Conservation (phyloP, 2,888 invertebrate species). For the Itoplectis maculator region DNA sequence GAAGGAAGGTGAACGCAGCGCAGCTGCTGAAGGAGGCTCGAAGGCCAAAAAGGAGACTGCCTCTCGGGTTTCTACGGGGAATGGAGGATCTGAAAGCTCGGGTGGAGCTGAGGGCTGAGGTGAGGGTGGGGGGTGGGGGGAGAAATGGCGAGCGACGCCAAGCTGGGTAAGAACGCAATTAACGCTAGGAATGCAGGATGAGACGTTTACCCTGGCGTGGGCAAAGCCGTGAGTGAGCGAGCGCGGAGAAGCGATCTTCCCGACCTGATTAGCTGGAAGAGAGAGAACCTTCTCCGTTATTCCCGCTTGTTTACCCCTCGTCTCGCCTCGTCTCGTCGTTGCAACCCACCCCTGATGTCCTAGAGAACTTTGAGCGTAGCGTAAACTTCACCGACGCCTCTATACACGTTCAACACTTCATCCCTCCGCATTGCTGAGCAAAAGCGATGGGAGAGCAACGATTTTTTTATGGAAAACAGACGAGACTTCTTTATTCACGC, state of each 20-base stretch:
- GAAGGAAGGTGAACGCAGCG: constrained; percentile 13
- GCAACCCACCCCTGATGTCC: constrained; percentile 33
- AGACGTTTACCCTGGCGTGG: constrained; percentile 58
- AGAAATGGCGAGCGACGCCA: constrained; percentile 37
- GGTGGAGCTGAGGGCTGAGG: too few species aligned
- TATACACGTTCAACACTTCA: background rate
- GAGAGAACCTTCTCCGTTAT: constrained; percentile 54
- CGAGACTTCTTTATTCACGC: too few species aligned
- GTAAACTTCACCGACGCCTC: constrained; percentile 1
- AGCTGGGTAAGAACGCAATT: constrained; percentile 69
- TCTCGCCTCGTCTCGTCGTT: constrained; percentile 25
- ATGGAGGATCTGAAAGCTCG: constrained; percentile 34
- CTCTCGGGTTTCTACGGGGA: constrained; percentile 28
- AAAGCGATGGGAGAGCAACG: background rate
- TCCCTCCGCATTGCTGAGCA: background rate
- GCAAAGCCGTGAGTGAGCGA: constrained; percentile 24
- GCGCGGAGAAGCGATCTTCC: constrained; percentile 57
- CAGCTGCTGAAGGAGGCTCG: constrained; percentile 31
- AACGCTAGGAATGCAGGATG: constrained; percentile 65
- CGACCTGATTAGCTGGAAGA: constrained; percentile 67
- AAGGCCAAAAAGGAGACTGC: constrained; percentile 23
- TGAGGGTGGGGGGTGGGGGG: too few species aligned
- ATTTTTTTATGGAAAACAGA: constrained; percentile 38
- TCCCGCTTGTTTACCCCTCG: constrained; percentile 30
- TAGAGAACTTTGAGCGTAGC: constrained; percentile 26